Conservation (phyloP, 2,113 vertebrate genomes). For the Henicopernis longicauda region DNA sequence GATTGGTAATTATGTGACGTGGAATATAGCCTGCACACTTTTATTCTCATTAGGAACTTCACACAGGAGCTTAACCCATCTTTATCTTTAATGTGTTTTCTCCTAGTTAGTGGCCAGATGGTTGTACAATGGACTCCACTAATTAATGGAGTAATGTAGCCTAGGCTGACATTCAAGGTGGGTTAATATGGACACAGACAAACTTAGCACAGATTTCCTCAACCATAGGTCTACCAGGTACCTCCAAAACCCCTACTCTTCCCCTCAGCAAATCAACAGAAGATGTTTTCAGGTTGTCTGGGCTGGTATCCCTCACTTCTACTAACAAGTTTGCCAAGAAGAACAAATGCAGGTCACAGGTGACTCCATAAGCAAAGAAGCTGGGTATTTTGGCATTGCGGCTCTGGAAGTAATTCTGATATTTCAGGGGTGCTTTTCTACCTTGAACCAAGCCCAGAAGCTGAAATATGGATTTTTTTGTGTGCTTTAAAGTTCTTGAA, state of each 20-base stretch:
- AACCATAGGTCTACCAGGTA: not conserved
- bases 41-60: slow-evolving; percentile 18
- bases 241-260: not conserved
- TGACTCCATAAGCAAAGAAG: not conserved
- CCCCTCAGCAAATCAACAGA: not conserved
- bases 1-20: not conserved
- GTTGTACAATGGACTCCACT: not conserved
- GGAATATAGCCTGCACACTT: not conserved
- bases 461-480: not conserved
- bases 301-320: not conserved
- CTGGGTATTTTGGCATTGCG: not conserved
- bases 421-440: not conserved
- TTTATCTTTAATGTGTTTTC: not conserved
- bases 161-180: not conserved
- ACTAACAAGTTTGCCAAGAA: not conserved
- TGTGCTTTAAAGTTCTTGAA: not conserved
- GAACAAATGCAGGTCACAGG: not conserved
- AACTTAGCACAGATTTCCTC: not conserved
- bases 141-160: not conserved
- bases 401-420: not conserved
- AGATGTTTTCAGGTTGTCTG: not conserved
- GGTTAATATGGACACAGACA: not conserved
- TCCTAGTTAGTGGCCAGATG: not conserved
- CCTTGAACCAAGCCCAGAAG: not conserved
- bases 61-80: slow-evolving; percentile 47